Evolutionary conservation across 64 coral and sea anemone species (phyloP).

Genomic region (Acropora tenuis): DNA sequence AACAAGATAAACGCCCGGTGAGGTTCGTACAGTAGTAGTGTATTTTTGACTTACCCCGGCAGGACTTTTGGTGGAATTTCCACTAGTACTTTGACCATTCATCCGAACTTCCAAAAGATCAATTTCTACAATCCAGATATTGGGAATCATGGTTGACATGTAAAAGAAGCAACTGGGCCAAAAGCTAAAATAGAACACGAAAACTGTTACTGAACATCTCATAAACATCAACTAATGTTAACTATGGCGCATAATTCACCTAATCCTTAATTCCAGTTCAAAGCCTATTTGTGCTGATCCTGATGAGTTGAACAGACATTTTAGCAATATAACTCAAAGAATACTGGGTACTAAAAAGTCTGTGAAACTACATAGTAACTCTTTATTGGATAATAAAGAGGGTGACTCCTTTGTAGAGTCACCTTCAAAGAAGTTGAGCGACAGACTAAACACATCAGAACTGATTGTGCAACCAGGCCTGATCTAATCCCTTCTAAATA

Average conservation of each 20-base stretch:
- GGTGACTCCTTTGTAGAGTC: slow-evolving; percentile 29
- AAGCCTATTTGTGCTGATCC: neutral
- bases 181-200: slow-evolving; percentile 73
- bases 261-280: neutral
- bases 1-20: no score
- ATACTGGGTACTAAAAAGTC: neutral
- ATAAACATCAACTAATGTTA: neutral
- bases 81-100: neutral
- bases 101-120: slow-evolving; percentile 55
- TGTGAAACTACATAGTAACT: neutral
- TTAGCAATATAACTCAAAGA: slow-evolving; percentile 20
- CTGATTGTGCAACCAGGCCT: slow-evolving; percentile 25
- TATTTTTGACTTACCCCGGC: neutral
- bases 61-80: neutral
- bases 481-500: slow-evolving; percentile 28
- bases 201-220: neutral
- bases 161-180: slow-evolving; percentile 99
- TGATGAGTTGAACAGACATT: slow-evolving; percentile 21
- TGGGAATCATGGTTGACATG: slow-evolving; percentile 93
- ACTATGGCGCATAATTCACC: slow-evolving; percentile 7
- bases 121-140: slow-evolving; percentile 91
- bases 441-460: slow-evolving; percentile 33
- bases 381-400: neutral
- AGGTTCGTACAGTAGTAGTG: no score
- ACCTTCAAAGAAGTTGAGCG: neutral